A percentile compares a stretch with the other conserved stretches of the same genome.
These are phyloP conservation scores for Microcebus murinus DNA, from an alignment of 2,113 vertebrate genomes.

Conservation along the genomic window DNA sequence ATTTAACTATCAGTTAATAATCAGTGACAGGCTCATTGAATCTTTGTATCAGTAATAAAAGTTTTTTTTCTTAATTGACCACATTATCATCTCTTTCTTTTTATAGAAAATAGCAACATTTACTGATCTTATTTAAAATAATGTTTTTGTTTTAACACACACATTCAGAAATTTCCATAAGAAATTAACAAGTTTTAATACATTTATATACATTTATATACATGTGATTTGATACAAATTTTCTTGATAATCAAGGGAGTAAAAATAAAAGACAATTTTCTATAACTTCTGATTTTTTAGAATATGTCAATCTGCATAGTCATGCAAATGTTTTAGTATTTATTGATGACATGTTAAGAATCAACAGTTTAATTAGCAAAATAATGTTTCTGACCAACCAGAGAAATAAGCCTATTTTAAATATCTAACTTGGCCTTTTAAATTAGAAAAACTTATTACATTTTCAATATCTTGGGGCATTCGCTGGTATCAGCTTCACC, in stretches of 20 bases:
- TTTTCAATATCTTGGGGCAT: not conserved
- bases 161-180: not conserved
- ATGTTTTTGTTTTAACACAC: not conserved
- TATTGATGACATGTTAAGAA: conserved; percentile 30
- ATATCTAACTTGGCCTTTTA: conserved; percentile 48
- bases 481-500: not conserved
- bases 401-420: conserved; percentile 28
- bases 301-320: not conserved
- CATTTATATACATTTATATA: not conserved
- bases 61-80: conserved; percentile 15
- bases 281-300: not conserved
- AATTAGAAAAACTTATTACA: conserved; percentile 29
- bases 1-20: conserved; percentile 45
- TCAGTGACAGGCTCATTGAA: not conserved
- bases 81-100: not conserved
- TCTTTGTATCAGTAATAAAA: conserved; percentile 51
- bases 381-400: conserved; percentile 24
- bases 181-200: conserved; percentile 32
- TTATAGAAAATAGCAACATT: conserved; percentile 8
- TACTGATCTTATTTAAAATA: not conserved
- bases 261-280: not conserved
- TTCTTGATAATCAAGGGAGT: not conserved
- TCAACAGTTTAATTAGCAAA: conserved; percentile 34
- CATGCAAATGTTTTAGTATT: conserved; percentile 29
- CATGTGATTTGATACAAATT: not conserved